Evolutionary conservation across 2,113 vertebrate species (phyloP), one percentile per base, ranked within the genome.

Genomic region (Sebastes schlegelii): DNA sequence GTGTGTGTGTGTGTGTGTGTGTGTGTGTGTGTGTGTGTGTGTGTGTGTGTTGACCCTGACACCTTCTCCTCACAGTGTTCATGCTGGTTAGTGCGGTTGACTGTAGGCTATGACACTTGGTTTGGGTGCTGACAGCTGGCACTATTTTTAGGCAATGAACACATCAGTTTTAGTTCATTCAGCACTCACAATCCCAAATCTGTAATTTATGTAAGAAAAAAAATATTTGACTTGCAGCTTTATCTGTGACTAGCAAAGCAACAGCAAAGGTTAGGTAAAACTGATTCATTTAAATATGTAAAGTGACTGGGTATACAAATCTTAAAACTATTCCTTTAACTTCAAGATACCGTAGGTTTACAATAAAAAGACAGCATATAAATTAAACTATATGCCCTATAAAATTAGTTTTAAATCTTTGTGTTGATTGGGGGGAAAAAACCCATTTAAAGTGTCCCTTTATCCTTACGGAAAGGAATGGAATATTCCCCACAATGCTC

Each of bases 401-500:
- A 10, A 42, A 54, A 43, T 3, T 21, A 9, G 5, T 43, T 52
- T 51, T 16, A 43, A 55, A 65, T 43, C 1, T 11, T 21, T 64
- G 10, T 16, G 11, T 64, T 21, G 5, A 65, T 2, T n/a, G 14
- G 14, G 34, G 34, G 1, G 42, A 64, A 16, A 8, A 26, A 42
- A 40, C 8, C 14, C 23, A 52, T 21, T 8, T 1, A 8, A 46
- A 21, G 16, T 8, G 49, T 13, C n/a, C 8, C 42, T 34, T 66
- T 16, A 54, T 46, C 40, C 13, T 14, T 6, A 42, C 12, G 14
- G 21, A 67, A 6, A 5, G 14, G 2, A 16, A 1, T 64, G 58
- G 73, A 81, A 74, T 61, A 74, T 61, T 75, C 14, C 65, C 51
- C 23, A 76, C 71, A 80, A 73, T 63, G 45, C 77, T 70, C 67